These are phyloP conservation scores for Magallana nippona DNA, from an alignment of 2,888 invertebrate species.

Conservation along the genomic window DNA sequence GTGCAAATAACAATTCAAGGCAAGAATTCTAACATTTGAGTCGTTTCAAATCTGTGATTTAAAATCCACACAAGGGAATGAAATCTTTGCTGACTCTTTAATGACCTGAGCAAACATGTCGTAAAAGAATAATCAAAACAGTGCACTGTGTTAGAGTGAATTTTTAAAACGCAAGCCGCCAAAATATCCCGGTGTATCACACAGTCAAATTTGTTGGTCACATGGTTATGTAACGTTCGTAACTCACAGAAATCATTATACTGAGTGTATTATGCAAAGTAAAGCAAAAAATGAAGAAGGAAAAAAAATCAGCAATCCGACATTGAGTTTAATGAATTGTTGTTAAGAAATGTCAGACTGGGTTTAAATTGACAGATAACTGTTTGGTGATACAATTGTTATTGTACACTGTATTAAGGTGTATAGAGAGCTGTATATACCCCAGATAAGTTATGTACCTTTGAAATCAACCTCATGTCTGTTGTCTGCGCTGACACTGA, in stretches of 20 bases:
- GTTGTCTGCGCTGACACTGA: not conserved
- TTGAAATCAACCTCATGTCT: conserved; percentile 17
- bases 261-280: no score
- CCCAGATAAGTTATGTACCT: conserved; percentile 9
- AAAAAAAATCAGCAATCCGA: not conserved
- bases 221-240: no score
- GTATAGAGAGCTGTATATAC: not conserved
- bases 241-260: not conserved
- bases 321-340: not conserved
- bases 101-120: conserved; percentile 17
- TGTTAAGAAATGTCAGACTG: conserved; percentile 11
- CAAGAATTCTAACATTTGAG: conserved; percentile 1
- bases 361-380: conserved; percentile 18
- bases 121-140: not conserved
- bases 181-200: no score
- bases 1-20: not conserved
- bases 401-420: not conserved
- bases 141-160: not conserved
- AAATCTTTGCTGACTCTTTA: not conserved
- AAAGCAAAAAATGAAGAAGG: not conserved
- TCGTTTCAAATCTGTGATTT: conserved; percentile 6
- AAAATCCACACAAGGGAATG: conserved; percentile 2
- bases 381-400: conserved; percentile 12
- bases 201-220: no score
- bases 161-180: not conserved